Evolutionary conservation across 1,140 invertebrate species (phyloP).

Genomic region (Drosophila prosaltans): DNA sequence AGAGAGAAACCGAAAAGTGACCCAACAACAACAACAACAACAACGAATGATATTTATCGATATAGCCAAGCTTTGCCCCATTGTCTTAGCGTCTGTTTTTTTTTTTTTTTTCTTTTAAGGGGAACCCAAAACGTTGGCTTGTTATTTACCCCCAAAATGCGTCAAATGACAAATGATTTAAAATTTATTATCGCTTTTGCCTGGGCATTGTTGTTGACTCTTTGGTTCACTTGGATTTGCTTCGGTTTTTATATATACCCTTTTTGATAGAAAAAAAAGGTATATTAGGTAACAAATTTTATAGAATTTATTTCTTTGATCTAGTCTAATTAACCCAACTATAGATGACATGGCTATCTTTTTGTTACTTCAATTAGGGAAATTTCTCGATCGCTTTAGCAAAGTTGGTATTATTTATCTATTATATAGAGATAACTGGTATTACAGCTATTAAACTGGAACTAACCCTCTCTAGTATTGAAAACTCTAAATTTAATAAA

Average conservation of each 20-base stretch:
- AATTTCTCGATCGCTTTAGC: no score
- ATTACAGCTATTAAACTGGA: no score
- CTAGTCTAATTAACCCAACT: no score
- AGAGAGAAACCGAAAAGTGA: constrained; percentile 21
- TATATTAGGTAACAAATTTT: no score
- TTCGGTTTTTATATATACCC: not conserved
- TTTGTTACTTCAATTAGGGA: no score
- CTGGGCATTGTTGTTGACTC: constrained; percentile 19
- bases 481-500: no score
- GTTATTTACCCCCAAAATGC: constrained; percentile 66
- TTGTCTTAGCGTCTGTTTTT: constrained; percentile 15
- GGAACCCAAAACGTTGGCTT: constrained; percentile 50
- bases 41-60: constrained; percentile 17
- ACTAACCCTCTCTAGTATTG: no score
- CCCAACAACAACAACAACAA: constrained; percentile 1
- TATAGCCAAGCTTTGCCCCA: constrained; percentile 7
- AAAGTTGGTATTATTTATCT: no score
- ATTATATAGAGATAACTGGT: no score
- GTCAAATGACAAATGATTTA: constrained; percentile 78
- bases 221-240: constrained; percentile 7
- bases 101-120: constrained; percentile 30
- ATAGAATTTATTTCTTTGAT: no score
- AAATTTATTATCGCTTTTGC: constrained; percentile 69
- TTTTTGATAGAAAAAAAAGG: no score
- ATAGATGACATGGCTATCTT: no score